Percentiles rank a stretch among this genome's conserved stretches.
Evolutionary conservation across 2,113 vertebrate genomes (phyloP).

Genomic region (Lates calcarifer): DNA sequence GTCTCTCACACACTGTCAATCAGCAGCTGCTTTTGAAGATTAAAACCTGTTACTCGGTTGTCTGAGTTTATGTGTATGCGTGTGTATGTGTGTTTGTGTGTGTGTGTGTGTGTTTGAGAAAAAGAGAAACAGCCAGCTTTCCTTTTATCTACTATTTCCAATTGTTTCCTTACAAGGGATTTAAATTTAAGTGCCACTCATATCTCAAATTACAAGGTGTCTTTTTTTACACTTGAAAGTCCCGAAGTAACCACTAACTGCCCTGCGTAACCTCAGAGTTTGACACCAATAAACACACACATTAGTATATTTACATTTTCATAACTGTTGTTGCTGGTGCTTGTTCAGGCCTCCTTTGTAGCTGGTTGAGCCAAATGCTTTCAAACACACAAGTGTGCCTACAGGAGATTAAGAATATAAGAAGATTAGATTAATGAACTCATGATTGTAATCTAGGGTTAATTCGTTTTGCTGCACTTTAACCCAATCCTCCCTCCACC

Average conservation of each 20-base stretch:
- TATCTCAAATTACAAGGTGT: conserved; percentile 8
- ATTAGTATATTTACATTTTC: conserved; percentile 33
- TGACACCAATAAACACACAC: conserved; percentile 38
- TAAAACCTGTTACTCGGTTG: conserved; percentile 57
- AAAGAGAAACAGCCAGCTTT: not conserved
- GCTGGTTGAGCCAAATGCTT: conserved; percentile 62
- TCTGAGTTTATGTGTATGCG: conserved; percentile 24
- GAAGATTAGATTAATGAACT: conserved; percentile 79
- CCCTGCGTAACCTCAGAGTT: conserved; percentile 21
- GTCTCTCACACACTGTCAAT: conserved; percentile 49
- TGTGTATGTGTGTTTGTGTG: not conserved
- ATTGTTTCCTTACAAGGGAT: conserved; percentile 28
- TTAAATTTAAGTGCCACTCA: conserved; percentile 16
- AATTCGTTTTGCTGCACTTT: conserved; percentile 74
- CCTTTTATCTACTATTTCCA: conserved; percentile 28
- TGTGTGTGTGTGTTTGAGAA: conserved; percentile 8
- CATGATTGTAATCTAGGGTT: conserved; percentile 79
- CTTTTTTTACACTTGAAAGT: not conserved
- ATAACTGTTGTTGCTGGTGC: conserved; percentile 7
- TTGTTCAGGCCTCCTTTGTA: conserved; percentile 8
- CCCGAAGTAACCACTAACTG: not conserved
- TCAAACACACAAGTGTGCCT: conserved; percentile 72
- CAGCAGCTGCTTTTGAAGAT: conserved; percentile 73
- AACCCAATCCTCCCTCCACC: conserved; percentile 36
- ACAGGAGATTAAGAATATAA: conserved; percentile 73